Evolutionary conservation across 2,113 vertebrate species (phyloP).

Genomic region (Herpailurus yagouaroundi): DNA sequence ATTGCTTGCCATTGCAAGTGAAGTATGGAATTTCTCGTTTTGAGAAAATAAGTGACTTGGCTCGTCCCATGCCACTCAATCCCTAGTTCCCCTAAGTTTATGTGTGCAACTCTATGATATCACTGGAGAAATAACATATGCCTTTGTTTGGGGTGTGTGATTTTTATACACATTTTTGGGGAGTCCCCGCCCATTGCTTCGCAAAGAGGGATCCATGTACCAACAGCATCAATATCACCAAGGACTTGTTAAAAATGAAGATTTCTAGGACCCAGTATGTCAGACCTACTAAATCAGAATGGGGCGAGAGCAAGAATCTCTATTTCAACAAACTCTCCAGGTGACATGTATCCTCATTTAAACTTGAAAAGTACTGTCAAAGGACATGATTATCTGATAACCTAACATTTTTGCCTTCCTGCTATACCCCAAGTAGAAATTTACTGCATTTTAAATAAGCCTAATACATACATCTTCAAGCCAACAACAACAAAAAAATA

Average conservation of each 20-base stretch:
- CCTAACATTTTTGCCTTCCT: not conserved
- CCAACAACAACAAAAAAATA: not conserved
- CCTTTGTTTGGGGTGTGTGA: not conserved
- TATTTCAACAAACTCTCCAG: not conserved
- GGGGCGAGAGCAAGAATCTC: fast-evolving
- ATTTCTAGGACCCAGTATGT: not conserved
- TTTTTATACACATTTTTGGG: not conserved
- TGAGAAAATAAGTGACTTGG: not conserved
- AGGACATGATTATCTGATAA: not conserved
- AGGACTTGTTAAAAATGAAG: not conserved
- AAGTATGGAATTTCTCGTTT: not conserved
- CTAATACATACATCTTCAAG: not conserved
- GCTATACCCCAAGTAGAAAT: too few species aligned
- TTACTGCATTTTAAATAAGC: not conserved
- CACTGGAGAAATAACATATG: not conserved
- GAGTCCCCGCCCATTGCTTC: not conserved
- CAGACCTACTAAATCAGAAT: too few species aligned
- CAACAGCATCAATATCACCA: fast-evolving
- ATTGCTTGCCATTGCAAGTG: not conserved
- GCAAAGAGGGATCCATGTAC: not conserved
- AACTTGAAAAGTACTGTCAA: not conserved
- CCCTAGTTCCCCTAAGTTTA: too few species aligned
- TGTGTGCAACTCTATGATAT: not conserved
- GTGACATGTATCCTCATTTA: too few species aligned
- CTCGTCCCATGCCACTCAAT: not conserved